Evolutionary conservation across 2,113 vertebrate species (phyloP), one percentile per base, ranked within the genome.

Genomic region (Onychostoma macrolepis): DNA sequence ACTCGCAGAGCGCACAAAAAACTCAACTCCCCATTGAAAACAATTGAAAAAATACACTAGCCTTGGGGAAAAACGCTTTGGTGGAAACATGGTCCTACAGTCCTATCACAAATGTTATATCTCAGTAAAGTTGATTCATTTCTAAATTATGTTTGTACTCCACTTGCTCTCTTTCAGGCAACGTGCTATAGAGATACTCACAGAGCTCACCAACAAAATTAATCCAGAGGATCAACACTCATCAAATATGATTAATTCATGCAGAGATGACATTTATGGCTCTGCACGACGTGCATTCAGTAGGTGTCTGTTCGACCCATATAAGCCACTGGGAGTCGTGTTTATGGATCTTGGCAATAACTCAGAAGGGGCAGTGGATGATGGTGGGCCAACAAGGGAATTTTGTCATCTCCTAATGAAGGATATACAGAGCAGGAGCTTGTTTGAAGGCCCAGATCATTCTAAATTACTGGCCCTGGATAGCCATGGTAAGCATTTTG

Each of bases 311-410:
- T 75, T 75, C 13, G 72, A 45, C 2, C 72, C 38, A 15, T 15
- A 26, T 26, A 45, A 75, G 6, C n/a, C n/a, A n/a, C n/a, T n/a
- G n/a, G n/a, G n/a, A n/a, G n/a, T n/a, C n/a, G n/a, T n/a, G n/a
- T n/a, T n/a, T n/a, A n/a, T n/a, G n/a, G n/a, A n/a, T n/a, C n/a
- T n/a, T n/a, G n/a, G n/a, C 10, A 24, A 26, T 45, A 45, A 75
- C 38, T 38, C 38, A 75, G 72, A 75, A 75, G 72, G 72, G 72
- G 38, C 38, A 45, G 72, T 43, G 72, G 72, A 43, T 26, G 72
- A 75, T n/a, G 72, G 38, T 11, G 72, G 72, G 21, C 38, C 72
- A 6, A 43, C 72, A 26, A 45, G 38, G 1, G 38, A 75, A 6
- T 45, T 75, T 45, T 75, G 21, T 26, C 21, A 11, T 45, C 41